phyloP scores from a whole-genome alignment of 2,888 invertebrate species.

The Ormia ochracea region DNA sequence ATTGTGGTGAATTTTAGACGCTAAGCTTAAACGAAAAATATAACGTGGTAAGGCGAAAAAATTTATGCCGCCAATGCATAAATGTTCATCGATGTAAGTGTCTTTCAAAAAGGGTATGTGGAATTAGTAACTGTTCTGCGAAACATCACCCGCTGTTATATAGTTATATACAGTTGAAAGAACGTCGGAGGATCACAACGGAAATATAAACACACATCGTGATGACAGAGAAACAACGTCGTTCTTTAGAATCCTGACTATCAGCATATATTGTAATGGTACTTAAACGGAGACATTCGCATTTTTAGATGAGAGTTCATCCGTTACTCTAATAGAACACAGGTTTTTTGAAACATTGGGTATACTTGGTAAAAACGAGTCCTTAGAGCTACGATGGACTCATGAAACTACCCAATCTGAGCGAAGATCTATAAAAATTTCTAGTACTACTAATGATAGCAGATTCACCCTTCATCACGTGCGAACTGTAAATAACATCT shows the following conservation, averaged over 20 bases:
- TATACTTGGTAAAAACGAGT: slow-evolving; percentile 6
- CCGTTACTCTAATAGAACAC: slow-evolving; percentile 41
- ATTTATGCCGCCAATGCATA: too few relatives aligned
- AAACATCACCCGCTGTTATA: neutral
- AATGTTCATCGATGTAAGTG: neutral
- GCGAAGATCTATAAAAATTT: slow-evolving; percentile 4
- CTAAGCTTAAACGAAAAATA: neutral
- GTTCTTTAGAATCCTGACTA: slow-evolving; percentile 30
- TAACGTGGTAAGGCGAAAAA: neutral
- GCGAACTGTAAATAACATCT: slow-evolving; percentile 22
- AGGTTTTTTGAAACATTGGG: neutral
- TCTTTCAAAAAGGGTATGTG: slow-evolving; percentile 3
- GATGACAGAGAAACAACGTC: neutral
- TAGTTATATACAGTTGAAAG: neutral
- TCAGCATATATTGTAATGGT: neutral
- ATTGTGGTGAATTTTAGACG: neutral
- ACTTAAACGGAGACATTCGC: neutral
- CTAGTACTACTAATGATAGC: neutral
- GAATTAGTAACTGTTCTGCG: neutral
- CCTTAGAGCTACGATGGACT: slow-evolving; percentile 28
- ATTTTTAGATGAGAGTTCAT: neutral
- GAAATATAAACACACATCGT: neutral
- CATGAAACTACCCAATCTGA: neutral
- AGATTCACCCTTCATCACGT: neutral
- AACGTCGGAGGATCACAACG: neutral